A percentile compares a stretch with the other conserved stretches of the same genome.
Evolutionary conservation across 2,113 vertebrate species (phyloP).

Genomic region (Helogale parvula): DNA sequence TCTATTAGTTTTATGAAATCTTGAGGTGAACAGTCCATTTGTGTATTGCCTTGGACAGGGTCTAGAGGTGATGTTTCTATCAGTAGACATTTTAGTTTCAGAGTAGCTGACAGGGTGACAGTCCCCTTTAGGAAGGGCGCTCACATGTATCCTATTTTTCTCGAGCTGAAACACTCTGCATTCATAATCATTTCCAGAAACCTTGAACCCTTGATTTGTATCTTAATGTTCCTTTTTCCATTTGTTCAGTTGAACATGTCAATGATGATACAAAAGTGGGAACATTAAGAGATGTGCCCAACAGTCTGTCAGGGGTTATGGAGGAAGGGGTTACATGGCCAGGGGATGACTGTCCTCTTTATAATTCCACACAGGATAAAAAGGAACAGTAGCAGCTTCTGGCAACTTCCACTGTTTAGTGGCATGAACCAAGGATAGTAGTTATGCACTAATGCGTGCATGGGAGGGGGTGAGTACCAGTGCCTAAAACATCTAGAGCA

Average conservation of each 20-base stretch:
- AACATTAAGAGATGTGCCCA: constrained; percentile 48
- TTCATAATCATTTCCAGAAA: not conserved
- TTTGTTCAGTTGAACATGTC: constrained; percentile 56
- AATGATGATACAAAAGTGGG: constrained; percentile 29
- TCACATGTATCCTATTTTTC: fast-evolving
- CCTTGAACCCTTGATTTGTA: constrained; percentile 45
- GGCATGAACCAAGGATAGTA: not conserved
- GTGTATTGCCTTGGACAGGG: too few species aligned
- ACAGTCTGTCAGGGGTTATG: constrained; percentile 29
- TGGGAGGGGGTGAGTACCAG: not conserved
- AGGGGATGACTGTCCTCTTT: constrained; percentile 31
- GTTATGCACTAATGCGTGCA: not conserved
- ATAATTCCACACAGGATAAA: constrained; percentile 49
- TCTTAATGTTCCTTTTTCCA: constrained; percentile 62
- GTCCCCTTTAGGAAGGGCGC: fast-evolving
- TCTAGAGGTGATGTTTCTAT: not conserved
- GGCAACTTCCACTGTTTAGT: not conserved
- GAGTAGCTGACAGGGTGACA: fast-evolving
- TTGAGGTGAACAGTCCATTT: not conserved
- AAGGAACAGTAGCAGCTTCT: not conserved
- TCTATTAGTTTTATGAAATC: not conserved
- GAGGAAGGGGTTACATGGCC: constrained; percentile 45
- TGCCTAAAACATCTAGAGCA: not conserved
- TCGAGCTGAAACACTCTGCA: not conserved
- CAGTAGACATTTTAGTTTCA: not conserved